Evolutionary conservation across 53 echinoderm and acorn worm genomes (phyloP), one percentile per base, ranked within the genome.

Genomic region (Paelopatides confundens): DNA sequence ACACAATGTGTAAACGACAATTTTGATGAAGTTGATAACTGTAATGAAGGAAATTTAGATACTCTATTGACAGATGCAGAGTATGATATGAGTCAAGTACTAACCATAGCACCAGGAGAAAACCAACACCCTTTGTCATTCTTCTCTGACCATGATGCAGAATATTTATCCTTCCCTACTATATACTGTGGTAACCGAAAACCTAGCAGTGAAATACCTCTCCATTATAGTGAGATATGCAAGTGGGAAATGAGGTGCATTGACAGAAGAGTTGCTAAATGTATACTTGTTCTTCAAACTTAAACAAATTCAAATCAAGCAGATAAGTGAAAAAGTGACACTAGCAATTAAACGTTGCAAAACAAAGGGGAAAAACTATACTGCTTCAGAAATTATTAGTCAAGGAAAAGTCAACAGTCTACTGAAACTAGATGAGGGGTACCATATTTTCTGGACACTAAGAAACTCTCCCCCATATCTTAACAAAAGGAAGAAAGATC

Each of bases 141-240:
- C 8, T 85, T 28, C 21, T 76, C 85, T 46, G 89, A 89, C 31
- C 6, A 10, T 53, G 71, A 85, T 89, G 89, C 89, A 71, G 89
- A 89, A 71, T 84, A 82, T 63, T 7, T 89, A 15, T 71, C 89
- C 58, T 89, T 85, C 39, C 85, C 89, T 31, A 71, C 89, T 9
- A 70, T 89, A 69, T 85, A 68, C 71, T 83, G 71, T 71, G 89
- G 89, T 17, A 33, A 89, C 13, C 35, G 63, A 21, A 13, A 71
- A 35, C 21, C 43, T 15, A 46, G 70, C 0, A 37, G 63, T 36
- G 3, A 35, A 28, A 7, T 36, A 3, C 35, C 64, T 21, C 33
- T 89, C 15, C 36, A 36, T 30, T 89, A 85, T 31, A 85, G 85
- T 65, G 76, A 84, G 3, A 85, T 89, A 28, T 81, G 69, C 31